Conservation (phyloP, 2,797 vertebrate genomes). For the Galagoides demidoff region DNA sequence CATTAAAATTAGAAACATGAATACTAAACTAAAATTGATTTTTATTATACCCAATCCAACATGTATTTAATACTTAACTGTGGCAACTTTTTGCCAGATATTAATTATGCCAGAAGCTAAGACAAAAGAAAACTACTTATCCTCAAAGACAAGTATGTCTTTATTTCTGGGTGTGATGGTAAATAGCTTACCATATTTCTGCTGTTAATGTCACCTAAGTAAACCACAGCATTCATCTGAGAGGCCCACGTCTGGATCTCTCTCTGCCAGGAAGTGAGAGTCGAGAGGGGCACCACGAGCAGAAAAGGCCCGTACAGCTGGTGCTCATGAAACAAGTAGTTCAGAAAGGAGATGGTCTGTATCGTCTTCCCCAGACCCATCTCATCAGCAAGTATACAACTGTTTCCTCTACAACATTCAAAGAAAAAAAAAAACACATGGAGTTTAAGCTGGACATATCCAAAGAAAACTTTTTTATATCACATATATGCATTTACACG, state of each 20-base stretch:
- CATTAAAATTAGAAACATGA: neutral
- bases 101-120: neutral
- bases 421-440: constrained; percentile 28
- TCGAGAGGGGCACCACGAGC: constrained; percentile 96
- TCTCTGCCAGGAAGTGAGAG: constrained; percentile 97
- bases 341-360: constrained; percentile 97
- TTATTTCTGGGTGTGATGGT: neutral
- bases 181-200: constrained; percentile 94
- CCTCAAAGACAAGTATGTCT: constrained; percentile 25
- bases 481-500: neutral
- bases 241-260: constrained; percentile 97
- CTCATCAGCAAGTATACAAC: constrained; percentile 98
- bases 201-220: constrained; percentile 97
- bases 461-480: constrained; percentile 29
- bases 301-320: constrained; percentile 96
- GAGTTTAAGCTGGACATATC: constrained; percentile 9
- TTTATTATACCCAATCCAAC: constrained; percentile 36
- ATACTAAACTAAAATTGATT: neutral
- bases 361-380: constrained; percentile 99
- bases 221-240: constrained; percentile 97
- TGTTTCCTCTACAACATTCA: constrained; percentile 91
- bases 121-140: neutral
- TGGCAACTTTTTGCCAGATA: neutral
- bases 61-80: neutral
- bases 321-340: constrained; percentile 96